Percentiles rank a stretch among this genome's conserved stretches.
phyloP scores from a whole-genome alignment of 2,888 invertebrate genomes.

The Phengaris arion region DNA sequence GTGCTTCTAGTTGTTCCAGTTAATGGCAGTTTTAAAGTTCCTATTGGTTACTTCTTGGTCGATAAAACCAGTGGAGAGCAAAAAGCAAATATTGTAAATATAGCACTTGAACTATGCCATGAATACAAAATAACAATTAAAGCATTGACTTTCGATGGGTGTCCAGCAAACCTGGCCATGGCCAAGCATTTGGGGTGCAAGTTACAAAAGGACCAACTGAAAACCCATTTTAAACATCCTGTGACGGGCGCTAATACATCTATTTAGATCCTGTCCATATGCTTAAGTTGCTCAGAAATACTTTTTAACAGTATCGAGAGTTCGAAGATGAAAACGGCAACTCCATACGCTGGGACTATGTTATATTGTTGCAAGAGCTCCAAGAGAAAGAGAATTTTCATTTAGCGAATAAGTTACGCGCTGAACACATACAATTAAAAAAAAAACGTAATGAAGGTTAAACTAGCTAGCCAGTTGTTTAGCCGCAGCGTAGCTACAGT shows the following conservation, averaged over 20 bases:
- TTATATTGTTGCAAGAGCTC: no score
- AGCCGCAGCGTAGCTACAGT: slow-evolving; percentile 25
- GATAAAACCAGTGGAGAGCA: slow-evolving; percentile 34
- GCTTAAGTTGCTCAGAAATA: no score
- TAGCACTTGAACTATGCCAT: slow-evolving; percentile 29
- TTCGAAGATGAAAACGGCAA: no score
- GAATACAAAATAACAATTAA: slow-evolving; percentile 29
- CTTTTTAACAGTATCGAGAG: no score
- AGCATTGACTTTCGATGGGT: slow-evolving; percentile 34
- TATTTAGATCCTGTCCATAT: no score
- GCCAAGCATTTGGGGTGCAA: slow-evolving; percentile 29
- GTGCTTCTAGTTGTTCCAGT: slow-evolving; percentile 36
- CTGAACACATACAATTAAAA: slow-evolving; percentile 24
- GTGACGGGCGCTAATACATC: no score
- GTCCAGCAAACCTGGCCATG: slow-evolving; percentile 30
- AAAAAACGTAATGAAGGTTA: slow-evolving; percentile 31
- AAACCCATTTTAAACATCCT: slow-evolving; percentile 12
- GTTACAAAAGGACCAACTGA: slow-evolving; percentile 9
- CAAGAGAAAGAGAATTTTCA: no score
- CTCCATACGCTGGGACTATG: no score
- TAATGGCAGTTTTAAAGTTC: slow-evolving; percentile 36
- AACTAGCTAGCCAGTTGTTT: slow-evolving; percentile 19
- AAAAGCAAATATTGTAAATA: slow-evolving; percentile 32
- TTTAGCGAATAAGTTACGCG: no score
- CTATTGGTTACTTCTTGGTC: slow-evolving; percentile 37